Base-by-base conservation (phyloP, 1,140 invertebrate genomes). In the Bombus superbus region DNA sequence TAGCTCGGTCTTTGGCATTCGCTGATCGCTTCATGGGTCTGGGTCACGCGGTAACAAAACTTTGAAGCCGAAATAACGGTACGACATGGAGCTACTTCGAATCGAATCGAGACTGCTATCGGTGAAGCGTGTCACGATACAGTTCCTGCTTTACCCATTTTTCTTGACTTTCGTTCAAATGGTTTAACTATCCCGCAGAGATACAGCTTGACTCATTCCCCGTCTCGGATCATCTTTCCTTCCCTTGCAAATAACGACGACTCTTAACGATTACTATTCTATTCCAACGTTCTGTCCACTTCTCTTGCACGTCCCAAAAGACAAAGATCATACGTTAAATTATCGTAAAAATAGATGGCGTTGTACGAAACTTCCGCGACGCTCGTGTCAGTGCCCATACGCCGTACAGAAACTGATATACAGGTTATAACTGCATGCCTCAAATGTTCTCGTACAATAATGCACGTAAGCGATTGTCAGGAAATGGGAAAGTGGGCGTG, bases 401-500 rank as follows among this genome's bases (percentile, higher is more conserved):
- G 15, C 47, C 15, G 4, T 32, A 13, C 1, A 25, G 1, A 53
- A 35, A 32, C 18, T 38, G 13, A 25, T 40, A 44, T 8, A 62
- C 42, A 64, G 8, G 28, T 83, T 25, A 6, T 25, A 32, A 62
- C 62, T 28, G 80, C 15, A 75, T 11, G 11, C 15, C 28, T 32
- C 3, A 40, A n/a, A 74, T 28, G 53, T 71, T 35, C 62, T 57
- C 32, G 11, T 73, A 71, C 38, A 42, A 42, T 69, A 59, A 78
- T 35, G 44, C 81, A 76, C 64, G 82, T 83, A 84, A 90, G 88
- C 85, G 91, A 92, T 93, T 91, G 92, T 92, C 88, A 91, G 90
- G 90, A 93, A 93, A 91, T 91, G 93, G 92, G 90, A 94, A 93
- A 92, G 92, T 94, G 91, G 93, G 93, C 91, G 93, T 92, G 93